A percentile compares a stretch with the other conserved stretches of the same genome.
These are phyloP conservation scores for Eublepharis macularius DNA, from an alignment of 2,113 vertebrate genomes.

Conservation along the genomic window DNA sequence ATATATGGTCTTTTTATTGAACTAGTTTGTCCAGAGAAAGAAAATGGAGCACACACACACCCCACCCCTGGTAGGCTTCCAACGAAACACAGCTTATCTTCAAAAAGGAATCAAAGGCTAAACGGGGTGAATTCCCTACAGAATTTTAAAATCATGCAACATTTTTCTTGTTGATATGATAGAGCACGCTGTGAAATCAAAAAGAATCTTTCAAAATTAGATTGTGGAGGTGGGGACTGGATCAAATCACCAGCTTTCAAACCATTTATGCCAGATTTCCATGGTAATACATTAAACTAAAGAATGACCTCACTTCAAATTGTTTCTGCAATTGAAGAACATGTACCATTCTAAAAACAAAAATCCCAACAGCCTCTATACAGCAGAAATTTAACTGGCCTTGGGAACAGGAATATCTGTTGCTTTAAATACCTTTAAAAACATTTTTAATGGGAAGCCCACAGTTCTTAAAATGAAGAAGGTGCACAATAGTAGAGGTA, in stretches of 20 bases:
- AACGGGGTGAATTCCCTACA: background rate
- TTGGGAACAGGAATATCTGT: background rate
- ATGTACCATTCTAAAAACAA: background rate
- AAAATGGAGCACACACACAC: background rate
- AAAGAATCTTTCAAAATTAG: conserved; percentile 12
- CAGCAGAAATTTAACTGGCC: background rate
- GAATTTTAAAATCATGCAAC: conserved; percentile 6
- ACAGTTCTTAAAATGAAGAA: background rate
- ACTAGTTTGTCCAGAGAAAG: background rate
- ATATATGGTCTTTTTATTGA: background rate
- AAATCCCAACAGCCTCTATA: background rate
- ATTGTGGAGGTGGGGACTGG: background rate
- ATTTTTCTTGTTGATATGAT: background rate
- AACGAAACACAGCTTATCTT: background rate
- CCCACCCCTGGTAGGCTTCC: background rate
- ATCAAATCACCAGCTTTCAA: background rate
- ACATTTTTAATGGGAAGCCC: background rate
- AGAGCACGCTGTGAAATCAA: conserved; percentile 7
- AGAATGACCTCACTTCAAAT: conserved; percentile 6
- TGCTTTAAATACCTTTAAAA: background rate
- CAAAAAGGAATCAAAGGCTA: background rate
- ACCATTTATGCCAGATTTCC: conserved; percentile 12
- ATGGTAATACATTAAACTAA: conserved; percentile 14
- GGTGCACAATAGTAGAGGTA: background rate
- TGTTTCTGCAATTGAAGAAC: background rate